phyloP scores from a whole-genome alignment of 2,797 vertebrate species.

The Enteromius paludinosus region DNA sequence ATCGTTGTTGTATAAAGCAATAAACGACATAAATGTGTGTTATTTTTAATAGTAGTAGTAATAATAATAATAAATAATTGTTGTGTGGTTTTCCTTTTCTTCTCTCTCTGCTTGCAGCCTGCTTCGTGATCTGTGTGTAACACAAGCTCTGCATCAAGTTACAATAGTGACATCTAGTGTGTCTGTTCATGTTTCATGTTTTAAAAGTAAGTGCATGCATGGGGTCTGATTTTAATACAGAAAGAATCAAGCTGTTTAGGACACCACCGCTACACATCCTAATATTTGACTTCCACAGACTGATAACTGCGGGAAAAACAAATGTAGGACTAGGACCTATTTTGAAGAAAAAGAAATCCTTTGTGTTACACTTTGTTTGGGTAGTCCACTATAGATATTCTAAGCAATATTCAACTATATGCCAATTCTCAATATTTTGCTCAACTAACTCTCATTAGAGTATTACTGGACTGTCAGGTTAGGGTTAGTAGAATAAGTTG shows the following conservation, averaged over 20 bases:
- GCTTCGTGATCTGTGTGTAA: constrained; percentile 9
- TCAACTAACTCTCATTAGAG: not conserved
- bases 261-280: not conserved
- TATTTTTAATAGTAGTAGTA: not conserved
- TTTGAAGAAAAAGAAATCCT: not conserved
- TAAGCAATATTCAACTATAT: not conserved
- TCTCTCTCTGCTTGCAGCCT: constrained; percentile 5
- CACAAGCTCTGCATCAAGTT: constrained; percentile 75
- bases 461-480: not conserved
- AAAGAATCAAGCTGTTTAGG: constrained; percentile 15
- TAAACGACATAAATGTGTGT: not conserved
- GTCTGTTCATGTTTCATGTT: constrained; percentile 67
- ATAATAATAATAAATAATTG: not conserved
- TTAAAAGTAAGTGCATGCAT: constrained; percentile 5
- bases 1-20: not conserved
- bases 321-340: constrained; percentile 18
- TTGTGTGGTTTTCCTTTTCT: not conserved
- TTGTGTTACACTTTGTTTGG: not conserved
- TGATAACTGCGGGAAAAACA: constrained; percentile 39
- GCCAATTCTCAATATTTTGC: not conserved
- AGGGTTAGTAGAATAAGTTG: not conserved
- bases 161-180: constrained; percentile 99
- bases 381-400: not conserved
- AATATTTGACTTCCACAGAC: not conserved
- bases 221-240: not conserved